Evolutionary conservation across 2,888 invertebrate genomes (phyloP), one percentile per base, ranked within the genome.

Genomic region (Azorinus chamasolen): DNA sequence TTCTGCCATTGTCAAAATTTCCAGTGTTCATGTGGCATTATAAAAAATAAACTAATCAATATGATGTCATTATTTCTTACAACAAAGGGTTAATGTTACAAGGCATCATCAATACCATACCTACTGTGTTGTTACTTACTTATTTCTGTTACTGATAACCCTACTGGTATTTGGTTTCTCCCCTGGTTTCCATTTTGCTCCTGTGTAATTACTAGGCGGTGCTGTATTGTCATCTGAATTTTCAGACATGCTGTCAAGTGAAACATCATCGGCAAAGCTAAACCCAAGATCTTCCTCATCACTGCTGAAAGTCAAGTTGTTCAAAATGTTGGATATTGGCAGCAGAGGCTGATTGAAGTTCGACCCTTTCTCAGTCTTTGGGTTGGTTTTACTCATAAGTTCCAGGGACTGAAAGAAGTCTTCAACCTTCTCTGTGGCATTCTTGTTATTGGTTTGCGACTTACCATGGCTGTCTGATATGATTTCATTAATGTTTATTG

Each of bases 321-420:
- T 90, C 20, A 92, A 84, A 71, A 92, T 90, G 69, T 87, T 90
- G 10, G 91, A 86, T 51, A 91, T 90, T 0, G 90, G 89, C 16
- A 92, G 82, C 25, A 87, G 25, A 55, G 71, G 57, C 57, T 75
- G 61, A 53, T 75, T 64, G 59, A 66, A 51, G 46, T 64, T 57
- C 45, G 64, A 18, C 37, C 82, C 51, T 68, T 83, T 77, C 65
- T 79, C 83, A 12, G 65, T 59, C 25, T 70, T 72, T 25, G 69
- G 72, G 45, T 65, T 72, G n/a, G 65, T 76, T 61, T 86, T 91
- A 72, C 93, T 92, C 81, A 93, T 93, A 16, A 93, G 89, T 74
- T 93, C 93, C 48, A 97, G 93, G 0, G 96, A 96, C 43, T 96
- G 96, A 88, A 97, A 97, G 93, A 97, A 97, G 5, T 97, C 96